A percentile compares a stretch with the other conserved stretches of the same genome.
phyloP scores from a whole-genome alignment of 1,140 invertebrate genomes.

The Drosophila athabasca region DNA sequence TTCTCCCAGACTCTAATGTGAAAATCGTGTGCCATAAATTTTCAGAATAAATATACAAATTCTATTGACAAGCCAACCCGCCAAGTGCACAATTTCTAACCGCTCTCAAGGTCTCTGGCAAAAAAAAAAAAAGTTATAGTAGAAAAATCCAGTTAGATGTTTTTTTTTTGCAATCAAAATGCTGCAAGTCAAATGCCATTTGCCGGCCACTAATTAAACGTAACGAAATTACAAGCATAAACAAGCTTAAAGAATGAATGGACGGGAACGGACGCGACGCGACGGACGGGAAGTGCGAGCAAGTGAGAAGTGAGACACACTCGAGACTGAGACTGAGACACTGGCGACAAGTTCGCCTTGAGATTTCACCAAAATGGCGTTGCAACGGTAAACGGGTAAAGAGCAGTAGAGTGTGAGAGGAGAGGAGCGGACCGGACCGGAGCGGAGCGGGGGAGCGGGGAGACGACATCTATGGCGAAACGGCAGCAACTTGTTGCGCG shows the following conservation, averaged over 20 bases:
- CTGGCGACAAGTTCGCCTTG: conserved; percentile 76
- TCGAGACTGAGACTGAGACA: conserved; percentile 5
- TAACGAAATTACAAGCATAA: conserved; percentile 76
- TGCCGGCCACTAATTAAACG: conserved; percentile 80
- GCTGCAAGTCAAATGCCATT: conserved; percentile 75
- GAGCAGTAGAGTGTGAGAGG: not conserved
- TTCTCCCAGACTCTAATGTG: conserved; percentile 54
- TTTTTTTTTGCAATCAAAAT: conserved; percentile 54
- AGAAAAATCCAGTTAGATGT: conserved; percentile 69
- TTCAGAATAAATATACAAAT: conserved; percentile 49
- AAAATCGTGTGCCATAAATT: conserved; percentile 79
- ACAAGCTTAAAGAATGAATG: conserved; percentile 74
- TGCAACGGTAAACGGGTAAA: conserved; percentile 68
- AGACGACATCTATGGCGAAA: conserved; percentile 40
- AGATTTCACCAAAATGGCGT: conserved; percentile 76
- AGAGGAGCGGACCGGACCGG: not conserved
- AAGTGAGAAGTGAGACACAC: conserved; percentile 2
- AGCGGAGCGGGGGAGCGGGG: conserved; percentile 13
- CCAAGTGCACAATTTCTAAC: conserved; percentile 75
- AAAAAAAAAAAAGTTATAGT: conserved; percentile 33
- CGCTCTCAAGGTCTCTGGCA: conserved; percentile 64
- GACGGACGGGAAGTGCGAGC: too few species aligned
- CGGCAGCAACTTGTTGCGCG: conserved; percentile 63
- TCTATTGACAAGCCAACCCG: conserved; percentile 57
- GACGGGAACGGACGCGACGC: too few species aligned